Base-by-base conservation (phyloP, 1,140 invertebrate species). In the Pachypsylla venusta region DNA sequence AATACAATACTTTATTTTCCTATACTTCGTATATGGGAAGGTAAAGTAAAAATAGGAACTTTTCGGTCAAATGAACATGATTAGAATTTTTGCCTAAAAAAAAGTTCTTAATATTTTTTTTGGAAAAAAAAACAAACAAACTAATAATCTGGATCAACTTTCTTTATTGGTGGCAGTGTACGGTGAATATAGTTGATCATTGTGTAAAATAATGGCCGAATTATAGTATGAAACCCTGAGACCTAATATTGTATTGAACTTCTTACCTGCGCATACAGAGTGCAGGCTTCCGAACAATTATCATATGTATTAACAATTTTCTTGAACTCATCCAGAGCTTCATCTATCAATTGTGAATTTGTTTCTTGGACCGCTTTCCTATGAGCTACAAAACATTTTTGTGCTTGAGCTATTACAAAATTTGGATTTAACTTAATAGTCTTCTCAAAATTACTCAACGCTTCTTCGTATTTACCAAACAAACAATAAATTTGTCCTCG, bases 351-450 rank as follows among this genome's bases (percentile, higher is more conserved):
- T 24, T 39, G 40, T 7, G 54, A 28, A 69, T 83, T 76, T 71
- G 79, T 71, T 1, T 69, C 68, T 19, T 72, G 60, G 25, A 75
- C 67, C 2, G 80, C 80, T 68, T 81, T 76, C 66, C 85, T 79
- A 68, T 88, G 93, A 68, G 90, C 81, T 25, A 85, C 80, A 69
- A 89, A 93, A 66, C 83, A 84, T 69, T 91, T 93, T 69, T 96
- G 92, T 40, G 91, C 86, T 68, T 80, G 81, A 16, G 88, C 85
- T 65, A 92, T 83, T 10, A 85, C 81, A 70, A 88, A 91, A 59
- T 85, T 70, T 12, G 89, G 86, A 68, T 89, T 89, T 10, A 92
- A 70, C 64, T 81, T 74, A 1, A 90, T 81, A 54, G 89, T 88
- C 67, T 82, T 88, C 26, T 85, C 77, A 72, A 94, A 93, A 70